Conservation (phyloP, 2,888 invertebrate genomes). For the Linyphia triangularis region DNA sequence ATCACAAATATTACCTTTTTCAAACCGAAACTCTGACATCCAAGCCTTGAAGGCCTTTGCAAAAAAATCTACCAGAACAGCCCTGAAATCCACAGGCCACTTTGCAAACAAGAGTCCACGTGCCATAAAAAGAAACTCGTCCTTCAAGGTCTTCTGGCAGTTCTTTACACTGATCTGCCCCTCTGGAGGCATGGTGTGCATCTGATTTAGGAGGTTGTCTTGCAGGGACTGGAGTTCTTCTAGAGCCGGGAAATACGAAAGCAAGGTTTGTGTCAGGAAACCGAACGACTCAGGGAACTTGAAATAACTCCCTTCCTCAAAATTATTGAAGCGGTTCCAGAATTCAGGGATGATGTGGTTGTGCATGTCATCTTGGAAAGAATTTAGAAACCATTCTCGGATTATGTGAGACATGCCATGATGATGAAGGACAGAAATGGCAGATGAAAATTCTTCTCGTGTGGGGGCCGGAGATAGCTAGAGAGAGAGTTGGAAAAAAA, state of each 20-base stretch:
- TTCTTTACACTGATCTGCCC: neutral
- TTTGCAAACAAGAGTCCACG: slow-evolving; percentile 71
- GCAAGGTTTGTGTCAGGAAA: slow-evolving; percentile 39
- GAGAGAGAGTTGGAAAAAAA: neutral
- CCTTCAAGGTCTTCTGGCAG: slow-evolving; percentile 6
- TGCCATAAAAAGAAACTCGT: slow-evolving; percentile 50
- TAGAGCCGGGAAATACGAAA: slow-evolving; percentile 49
- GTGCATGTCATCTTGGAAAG: slow-evolving; percentile 63
- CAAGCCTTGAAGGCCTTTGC: slow-evolving; percentile 68
- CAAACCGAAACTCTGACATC: slow-evolving; percentile 28
- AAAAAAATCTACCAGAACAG: slow-evolving; percentile 72
- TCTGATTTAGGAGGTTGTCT: slow-evolving; percentile 35
- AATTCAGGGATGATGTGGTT: slow-evolving; percentile 64
- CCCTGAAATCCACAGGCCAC: slow-evolving; percentile 74
- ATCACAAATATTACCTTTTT: slow-evolving; percentile 65
- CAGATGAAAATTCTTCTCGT: slow-evolving; percentile 32
- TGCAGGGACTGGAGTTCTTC: slow-evolving; percentile 51
- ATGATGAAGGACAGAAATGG: slow-evolving; percentile 57
- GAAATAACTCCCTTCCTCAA: slow-evolving; percentile 24
- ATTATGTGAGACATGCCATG: slow-evolving; percentile 68
- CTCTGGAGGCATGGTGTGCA: slow-evolving; percentile 41
- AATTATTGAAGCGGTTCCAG: slow-evolving; percentile 60
- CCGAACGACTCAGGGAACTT: slow-evolving; percentile 66
- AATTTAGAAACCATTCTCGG: slow-evolving; percentile 62
- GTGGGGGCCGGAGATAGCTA: neutral